Conservation (phyloP, 2,113 vertebrate genomes). For the Hippolais icterina region DNA sequence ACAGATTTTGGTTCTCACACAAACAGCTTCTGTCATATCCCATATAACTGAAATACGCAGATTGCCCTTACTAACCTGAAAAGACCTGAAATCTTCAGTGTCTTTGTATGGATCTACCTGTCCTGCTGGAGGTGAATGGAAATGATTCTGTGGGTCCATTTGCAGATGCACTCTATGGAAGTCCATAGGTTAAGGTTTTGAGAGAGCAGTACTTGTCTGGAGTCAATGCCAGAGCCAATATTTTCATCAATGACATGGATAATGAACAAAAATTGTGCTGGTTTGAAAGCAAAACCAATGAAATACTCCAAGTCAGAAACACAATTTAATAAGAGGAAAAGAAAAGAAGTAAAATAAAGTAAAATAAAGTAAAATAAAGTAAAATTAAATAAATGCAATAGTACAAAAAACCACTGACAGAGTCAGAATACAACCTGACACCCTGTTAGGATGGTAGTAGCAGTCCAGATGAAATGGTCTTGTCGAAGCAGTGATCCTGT, state of each 20-base stretch:
- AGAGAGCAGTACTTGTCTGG: neutral
- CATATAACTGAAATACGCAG: neutral
- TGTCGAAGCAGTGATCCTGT: too few relatives aligned
- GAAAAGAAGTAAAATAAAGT: too few relatives aligned
- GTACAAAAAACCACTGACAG: too few relatives aligned
- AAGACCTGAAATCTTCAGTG: neutral
- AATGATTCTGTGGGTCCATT: neutral
- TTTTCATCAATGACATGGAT: neutral
- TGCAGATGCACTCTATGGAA: neutral
- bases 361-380: too few relatives aligned
- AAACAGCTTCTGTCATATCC: neutral
- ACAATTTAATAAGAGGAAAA: too few relatives aligned
- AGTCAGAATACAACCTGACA: too few relatives aligned
- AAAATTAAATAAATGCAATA: too few relatives aligned
- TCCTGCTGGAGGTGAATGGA: neutral
- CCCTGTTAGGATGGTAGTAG: too few relatives aligned
- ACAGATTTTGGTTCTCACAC: neutral
- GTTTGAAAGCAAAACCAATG: too few relatives aligned
- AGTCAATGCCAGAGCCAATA: rapidly evolving
- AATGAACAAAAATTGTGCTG: neutral
- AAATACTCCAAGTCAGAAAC: too few relatives aligned
- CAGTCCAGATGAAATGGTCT: too few relatives aligned
- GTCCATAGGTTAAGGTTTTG: neutral
- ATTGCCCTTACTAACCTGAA: neutral
- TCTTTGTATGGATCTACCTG: neutral